Percentiles rank a stretch among this genome's conserved stretches.
These are phyloP conservation scores for Neoscelio sp. DNA, from an alignment of 2,888 invertebrate species.

Conservation along the genomic window DNA sequence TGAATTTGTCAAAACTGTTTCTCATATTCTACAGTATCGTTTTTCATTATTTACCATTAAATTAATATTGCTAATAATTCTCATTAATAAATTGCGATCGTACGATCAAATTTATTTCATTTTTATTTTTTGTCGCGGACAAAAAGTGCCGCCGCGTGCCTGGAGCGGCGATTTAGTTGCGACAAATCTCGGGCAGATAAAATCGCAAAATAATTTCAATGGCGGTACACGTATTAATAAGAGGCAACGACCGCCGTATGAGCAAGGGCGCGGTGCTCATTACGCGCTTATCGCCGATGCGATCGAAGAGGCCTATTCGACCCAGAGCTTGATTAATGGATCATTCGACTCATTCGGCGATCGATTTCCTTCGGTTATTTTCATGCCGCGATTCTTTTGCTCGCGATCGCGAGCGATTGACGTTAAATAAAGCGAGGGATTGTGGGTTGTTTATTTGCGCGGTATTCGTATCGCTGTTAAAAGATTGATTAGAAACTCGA, in stretches of 20 bases:
- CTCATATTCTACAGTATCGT: too few relatives aligned
- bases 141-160: conserved; percentile 32
- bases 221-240: conserved; percentile 63
- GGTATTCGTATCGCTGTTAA: too few relatives aligned
- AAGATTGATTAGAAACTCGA: too few relatives aligned
- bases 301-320: conserved; percentile 75
- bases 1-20: too few relatives aligned
- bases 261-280: conserved; percentile 74
- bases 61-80: too few relatives aligned
- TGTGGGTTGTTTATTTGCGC: too few relatives aligned
- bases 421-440: too few relatives aligned
- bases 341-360: conserved; percentile 68
- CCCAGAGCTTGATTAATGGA: conserved; percentile 81
- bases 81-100: too few relatives aligned
- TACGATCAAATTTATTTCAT: too few relatives aligned
- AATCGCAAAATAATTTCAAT: conserved; percentile 64
- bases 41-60: too few relatives aligned
- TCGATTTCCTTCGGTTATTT: conserved; percentile 59
- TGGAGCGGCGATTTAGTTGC: conserved; percentile 44
- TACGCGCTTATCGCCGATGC: conserved; percentile 78
- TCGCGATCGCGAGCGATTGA: too few relatives aligned
- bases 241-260: conserved; percentile 64
- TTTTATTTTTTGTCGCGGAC: not conserved
- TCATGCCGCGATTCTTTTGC: conserved; percentile 25
- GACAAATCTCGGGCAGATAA: conserved; percentile 64